Percentiles rank a stretch among this genome's conserved stretches.
Conservation (phyloP, 2,888 invertebrate species). For the Sarcophaga subvicina region DNA sequence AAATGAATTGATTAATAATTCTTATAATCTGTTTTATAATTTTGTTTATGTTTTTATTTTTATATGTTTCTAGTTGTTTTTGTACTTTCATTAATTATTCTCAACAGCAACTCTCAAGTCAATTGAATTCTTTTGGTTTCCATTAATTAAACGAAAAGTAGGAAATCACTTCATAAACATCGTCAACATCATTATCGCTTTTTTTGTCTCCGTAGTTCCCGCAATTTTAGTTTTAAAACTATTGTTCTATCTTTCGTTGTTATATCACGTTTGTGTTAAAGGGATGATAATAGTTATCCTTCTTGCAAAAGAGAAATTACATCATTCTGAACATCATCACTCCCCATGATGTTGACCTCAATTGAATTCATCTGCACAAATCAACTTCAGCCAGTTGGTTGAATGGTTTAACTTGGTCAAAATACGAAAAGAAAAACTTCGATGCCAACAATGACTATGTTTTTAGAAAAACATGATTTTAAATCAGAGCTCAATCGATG, state of each 20-base stretch:
- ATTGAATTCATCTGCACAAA: constrained; percentile 67
- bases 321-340: constrained; percentile 36
- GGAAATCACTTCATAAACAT: constrained; percentile 56
- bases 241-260: constrained; percentile 53
- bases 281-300: constrained; percentile 21
- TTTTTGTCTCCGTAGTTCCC: not conserved
- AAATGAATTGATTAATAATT: constrained; percentile 49
- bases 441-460: constrained; percentile 50
- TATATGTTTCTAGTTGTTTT: not conserved
- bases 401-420: constrained; percentile 51
- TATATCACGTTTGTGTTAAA: constrained; percentile 26
- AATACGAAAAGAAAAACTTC: constrained; percentile 42
- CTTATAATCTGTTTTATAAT: constrained; percentile 15
- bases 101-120: constrained; percentile 44
- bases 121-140: constrained; percentile 43
- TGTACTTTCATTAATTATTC: constrained; percentile 55
- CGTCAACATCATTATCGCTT: constrained; percentile 9
- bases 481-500: constrained; percentile 58
- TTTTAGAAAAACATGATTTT: constrained; percentile 44
- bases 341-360: constrained; percentile 64
- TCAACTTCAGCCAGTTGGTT: constrained; percentile 59
- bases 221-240: constrained; percentile 28
- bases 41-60: not conserved
- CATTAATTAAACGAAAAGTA: constrained; percentile 58
- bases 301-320: constrained; percentile 21